These are phyloP conservation scores for Helarctos malayanus DNA, from an alignment of 2,797 vertebrate species.

Conservation along the genomic window DNA sequence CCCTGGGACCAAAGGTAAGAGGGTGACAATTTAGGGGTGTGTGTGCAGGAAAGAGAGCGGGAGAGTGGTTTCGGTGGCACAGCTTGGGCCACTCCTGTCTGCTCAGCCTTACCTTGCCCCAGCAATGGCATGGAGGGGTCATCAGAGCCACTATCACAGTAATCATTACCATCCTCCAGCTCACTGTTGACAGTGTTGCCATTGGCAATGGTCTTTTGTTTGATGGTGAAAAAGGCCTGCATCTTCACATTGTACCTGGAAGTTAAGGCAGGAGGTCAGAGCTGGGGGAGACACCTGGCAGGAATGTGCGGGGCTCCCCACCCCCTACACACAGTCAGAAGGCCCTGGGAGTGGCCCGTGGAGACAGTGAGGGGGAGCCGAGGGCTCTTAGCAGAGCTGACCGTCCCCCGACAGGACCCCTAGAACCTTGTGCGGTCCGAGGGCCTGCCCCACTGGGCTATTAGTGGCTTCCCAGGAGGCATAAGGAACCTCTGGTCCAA, in stretches of 20 bases:
- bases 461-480: not conserved
- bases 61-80: not conserved
- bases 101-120: constrained; percentile 97
- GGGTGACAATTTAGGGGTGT: not conserved
- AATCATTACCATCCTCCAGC: constrained; percentile 98
- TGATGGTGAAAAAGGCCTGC: constrained; percentile 94
- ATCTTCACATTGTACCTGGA: constrained; percentile 96
- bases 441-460: not conserved
- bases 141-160: constrained; percentile 93
- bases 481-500: not conserved
- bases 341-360: rapidly evolving
- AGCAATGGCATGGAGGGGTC: constrained; percentile 94
- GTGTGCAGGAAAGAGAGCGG: not conserved
- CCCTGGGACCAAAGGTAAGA: not conserved
- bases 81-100: constrained; percentile 92
- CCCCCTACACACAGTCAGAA: rapidly evolving
- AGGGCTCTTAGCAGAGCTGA: too few relatives aligned
- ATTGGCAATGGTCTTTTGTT: constrained; percentile 94
- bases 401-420: not conserved
- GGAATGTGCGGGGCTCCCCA: rapidly evolving
- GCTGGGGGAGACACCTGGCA: rapidly evolving
- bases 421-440: rapidly evolving
- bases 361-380: too few relatives aligned
- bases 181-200: constrained; percentile 95
- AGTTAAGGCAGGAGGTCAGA: constrained; percentile 57